A percentile compares a stretch with the other conserved stretches of the same genome.
Conservation (phyloP, 2,113 vertebrate species). For the Eulacestoma nigropectus region DNA sequence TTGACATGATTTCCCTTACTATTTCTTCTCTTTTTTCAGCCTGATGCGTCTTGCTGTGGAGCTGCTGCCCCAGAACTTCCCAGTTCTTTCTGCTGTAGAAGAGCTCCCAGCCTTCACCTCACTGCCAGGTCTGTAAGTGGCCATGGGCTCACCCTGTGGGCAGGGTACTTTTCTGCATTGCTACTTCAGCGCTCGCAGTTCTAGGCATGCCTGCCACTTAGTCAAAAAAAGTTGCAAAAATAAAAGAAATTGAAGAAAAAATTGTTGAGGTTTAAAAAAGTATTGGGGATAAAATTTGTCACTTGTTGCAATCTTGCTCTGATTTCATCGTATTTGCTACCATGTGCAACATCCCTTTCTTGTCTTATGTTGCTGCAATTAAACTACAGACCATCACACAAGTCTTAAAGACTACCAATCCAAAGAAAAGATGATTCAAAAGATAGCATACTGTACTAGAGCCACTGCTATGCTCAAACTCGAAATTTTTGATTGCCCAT, state of each 20-base stretch:
- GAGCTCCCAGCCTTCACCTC: not conserved
- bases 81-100: not conserved
- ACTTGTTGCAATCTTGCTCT: not conserved
- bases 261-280: not conserved
- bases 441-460: not conserved
- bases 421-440: not conserved
- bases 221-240: not conserved
- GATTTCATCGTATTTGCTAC: not conserved
- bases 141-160: accelerated
- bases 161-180: not conserved
- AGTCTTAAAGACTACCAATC: not conserved
- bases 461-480: not conserved
- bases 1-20: not conserved
- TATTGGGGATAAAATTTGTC: not conserved
- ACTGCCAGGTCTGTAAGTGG: not conserved
- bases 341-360: not conserved
- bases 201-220: not conserved
- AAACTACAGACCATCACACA: not conserved
- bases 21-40: not conserved
- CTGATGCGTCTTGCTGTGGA: not conserved
- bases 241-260: not conserved
- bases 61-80: not conserved
- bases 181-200: not conserved
- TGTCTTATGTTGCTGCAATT: not conserved
- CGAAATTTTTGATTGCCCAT: not conserved